Evolutionary conservation across 2,888 invertebrate genomes (phyloP).

Genomic region (Lacanobia wlatinum): DNA sequence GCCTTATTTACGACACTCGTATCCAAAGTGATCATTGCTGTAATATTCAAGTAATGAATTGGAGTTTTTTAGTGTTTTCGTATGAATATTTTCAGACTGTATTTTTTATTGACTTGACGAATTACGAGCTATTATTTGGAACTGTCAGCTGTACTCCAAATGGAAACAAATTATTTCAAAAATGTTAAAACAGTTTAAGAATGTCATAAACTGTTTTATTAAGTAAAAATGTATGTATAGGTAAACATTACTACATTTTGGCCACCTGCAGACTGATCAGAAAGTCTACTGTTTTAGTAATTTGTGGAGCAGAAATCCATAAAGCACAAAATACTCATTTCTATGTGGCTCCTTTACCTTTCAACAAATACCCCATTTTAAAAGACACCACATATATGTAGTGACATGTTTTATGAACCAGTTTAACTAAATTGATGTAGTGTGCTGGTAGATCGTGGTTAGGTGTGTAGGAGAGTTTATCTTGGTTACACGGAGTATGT

Average conservation of each 20-base stretch:
- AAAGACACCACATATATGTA: constrained; percentile 17
- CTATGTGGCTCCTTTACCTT: neutral
- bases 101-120: constrained; percentile 18
- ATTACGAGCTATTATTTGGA: neutral
- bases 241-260: too few relatives aligned
- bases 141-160: too few relatives aligned
- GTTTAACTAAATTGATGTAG: constrained; percentile 61
- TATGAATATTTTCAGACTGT: constrained; percentile 17
- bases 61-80: constrained; percentile 42
- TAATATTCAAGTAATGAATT: constrained; percentile 60
- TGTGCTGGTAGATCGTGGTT: constrained; percentile 44
- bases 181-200: too few relatives aligned
- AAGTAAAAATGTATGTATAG: too few relatives aligned
- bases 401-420: constrained; percentile 47
- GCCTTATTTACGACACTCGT: constrained; percentile 65
- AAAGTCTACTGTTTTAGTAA: too few relatives aligned
- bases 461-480: constrained; percentile 16
- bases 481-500: constrained; percentile 23
- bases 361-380: neutral
- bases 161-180: too few relatives aligned
- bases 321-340: neutral
- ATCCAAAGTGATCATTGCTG: constrained; percentile 63
- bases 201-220: too few relatives aligned
- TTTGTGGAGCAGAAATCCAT: neutral
- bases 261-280: too few relatives aligned